Percentiles rank a stretch among this genome's conserved stretches.
These are phyloP conservation scores for Alectura lathami DNA, from an alignment of 2,113 vertebrate genomes.

Conservation along the genomic window DNA sequence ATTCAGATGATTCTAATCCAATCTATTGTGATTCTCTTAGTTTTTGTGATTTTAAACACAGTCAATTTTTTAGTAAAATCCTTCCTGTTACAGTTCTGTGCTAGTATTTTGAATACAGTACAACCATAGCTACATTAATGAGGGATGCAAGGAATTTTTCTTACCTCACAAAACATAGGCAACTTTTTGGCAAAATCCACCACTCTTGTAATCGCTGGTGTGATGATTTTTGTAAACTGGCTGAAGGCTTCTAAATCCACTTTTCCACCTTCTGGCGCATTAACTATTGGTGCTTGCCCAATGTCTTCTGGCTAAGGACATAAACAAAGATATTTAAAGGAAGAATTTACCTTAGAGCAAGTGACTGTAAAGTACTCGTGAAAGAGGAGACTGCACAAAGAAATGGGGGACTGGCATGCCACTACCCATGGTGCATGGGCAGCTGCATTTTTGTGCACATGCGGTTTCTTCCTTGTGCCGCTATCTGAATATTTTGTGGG, in stretches of 20 bases:
- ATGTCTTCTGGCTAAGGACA: constrained; percentile 91
- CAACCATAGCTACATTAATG: background rate
- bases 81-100: background rate
- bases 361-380: background rate
- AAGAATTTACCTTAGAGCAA: constrained; percentile 52
- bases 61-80: background rate
- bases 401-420: background rate
- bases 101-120: background rate
- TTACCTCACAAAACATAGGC: constrained; percentile 99
- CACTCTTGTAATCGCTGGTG: constrained; percentile 99
- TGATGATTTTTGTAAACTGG: constrained; percentile 99
- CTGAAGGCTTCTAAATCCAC: constrained; percentile 99
- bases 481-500: background rate
- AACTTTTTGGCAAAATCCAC: constrained; percentile 99
- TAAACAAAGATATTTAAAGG: constrained; percentile 72
- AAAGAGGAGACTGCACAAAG: background rate
- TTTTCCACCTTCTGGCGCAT: constrained; percentile 92
- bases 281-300: constrained; percentile 92
- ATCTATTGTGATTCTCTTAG: background rate
- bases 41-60: background rate
- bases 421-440: background rate
- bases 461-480: background rate
- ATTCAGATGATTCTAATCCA: background rate
- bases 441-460: background rate
- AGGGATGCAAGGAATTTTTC: constrained; percentile 38